phyloP scores from a whole-genome alignment of 2,113 vertebrate genomes.

The Chionodraco myersi region DNA sequence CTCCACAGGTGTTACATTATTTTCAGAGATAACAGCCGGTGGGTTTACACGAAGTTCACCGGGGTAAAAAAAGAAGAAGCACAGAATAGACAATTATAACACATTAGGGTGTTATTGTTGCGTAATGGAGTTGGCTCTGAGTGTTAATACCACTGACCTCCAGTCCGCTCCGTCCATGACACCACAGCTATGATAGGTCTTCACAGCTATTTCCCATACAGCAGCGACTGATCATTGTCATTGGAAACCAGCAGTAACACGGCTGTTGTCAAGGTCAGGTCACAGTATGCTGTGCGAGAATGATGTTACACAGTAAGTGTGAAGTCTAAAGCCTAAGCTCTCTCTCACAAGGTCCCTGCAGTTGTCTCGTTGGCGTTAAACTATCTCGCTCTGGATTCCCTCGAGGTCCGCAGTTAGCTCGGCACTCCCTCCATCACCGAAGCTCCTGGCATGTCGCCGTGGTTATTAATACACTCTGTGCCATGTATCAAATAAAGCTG shows the following conservation, averaged over 20 bases:
- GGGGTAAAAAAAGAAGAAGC: conserved; percentile 16
- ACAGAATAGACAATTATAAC: conserved; percentile 29
- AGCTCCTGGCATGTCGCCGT: conserved; percentile 60
- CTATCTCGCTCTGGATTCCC: conserved; percentile 52
- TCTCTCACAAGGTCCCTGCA: conserved; percentile 70
- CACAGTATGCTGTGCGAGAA: conserved; percentile 39
- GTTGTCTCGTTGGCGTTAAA: conserved; percentile 71
- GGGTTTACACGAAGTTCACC: conserved; percentile 56
- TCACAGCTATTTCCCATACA: conserved; percentile 8
- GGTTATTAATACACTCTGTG: conserved; percentile 69
- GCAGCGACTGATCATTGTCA: conserved; percentile 28
- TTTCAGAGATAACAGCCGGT: conserved; percentile 57
- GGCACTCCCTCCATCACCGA: conserved; percentile 40
- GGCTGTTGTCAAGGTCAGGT: conserved; percentile 67
- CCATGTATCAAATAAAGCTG: conserved; percentile 32
- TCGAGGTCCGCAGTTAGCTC: conserved; percentile 50
- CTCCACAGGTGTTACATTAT: conserved; percentile 63
- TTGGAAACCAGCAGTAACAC: conserved; percentile 41
- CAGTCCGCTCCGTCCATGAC: not conserved
- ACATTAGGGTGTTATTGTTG: conserved; percentile 29
- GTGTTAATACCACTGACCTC: conserved; percentile 36
- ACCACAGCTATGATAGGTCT: not conserved
- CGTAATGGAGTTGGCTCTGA: conserved; percentile 21
- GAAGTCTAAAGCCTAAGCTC: conserved; percentile 66
- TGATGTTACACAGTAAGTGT: conserved; percentile 70